Conservation (phyloP, 2,797 vertebrate genomes). For the Gephyroberyx darwinii region DNA sequence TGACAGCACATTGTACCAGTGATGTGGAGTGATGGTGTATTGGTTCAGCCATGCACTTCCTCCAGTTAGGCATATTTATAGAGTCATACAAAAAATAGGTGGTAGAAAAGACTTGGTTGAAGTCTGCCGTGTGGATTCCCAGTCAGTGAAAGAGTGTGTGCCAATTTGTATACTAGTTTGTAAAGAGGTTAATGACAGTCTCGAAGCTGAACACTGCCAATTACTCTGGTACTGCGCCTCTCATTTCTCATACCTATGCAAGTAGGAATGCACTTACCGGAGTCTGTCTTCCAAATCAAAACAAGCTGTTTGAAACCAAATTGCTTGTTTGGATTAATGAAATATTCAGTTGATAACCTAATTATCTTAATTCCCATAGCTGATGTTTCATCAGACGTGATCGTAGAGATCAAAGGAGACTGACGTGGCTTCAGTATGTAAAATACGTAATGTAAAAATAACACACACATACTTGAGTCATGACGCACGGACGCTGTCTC, state of each 20-base stretch:
- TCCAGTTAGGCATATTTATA: constrained; percentile 10
- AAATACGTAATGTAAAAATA: background rate
- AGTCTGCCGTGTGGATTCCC: background rate
- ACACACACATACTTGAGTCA: background rate
- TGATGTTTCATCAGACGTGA: background rate
- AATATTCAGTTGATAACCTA: background rate
- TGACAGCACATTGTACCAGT: constrained; percentile 10
- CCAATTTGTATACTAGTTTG: background rate
- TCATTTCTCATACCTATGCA: background rate
- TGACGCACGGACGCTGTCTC: background rate
- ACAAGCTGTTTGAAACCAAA: background rate
- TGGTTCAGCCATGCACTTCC: constrained; percentile 5
- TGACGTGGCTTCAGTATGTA: background rate
- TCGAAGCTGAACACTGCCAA: background rate
- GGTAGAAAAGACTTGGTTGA: background rate
- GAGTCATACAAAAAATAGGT: background rate
- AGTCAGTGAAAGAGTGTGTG: background rate
- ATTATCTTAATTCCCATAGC: background rate
- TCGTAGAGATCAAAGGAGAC: background rate
- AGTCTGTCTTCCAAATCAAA: background rate
- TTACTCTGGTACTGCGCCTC: too few relatives aligned
- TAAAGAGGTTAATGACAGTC: background rate
- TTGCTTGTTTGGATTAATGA: background rate
- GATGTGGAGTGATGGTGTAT: constrained; percentile 15
- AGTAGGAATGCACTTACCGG: background rate